Evolutionary conservation across 2,113 vertebrate genomes (phyloP).

Genomic region (Sinocyclocheilus maitianheensis): DNA sequence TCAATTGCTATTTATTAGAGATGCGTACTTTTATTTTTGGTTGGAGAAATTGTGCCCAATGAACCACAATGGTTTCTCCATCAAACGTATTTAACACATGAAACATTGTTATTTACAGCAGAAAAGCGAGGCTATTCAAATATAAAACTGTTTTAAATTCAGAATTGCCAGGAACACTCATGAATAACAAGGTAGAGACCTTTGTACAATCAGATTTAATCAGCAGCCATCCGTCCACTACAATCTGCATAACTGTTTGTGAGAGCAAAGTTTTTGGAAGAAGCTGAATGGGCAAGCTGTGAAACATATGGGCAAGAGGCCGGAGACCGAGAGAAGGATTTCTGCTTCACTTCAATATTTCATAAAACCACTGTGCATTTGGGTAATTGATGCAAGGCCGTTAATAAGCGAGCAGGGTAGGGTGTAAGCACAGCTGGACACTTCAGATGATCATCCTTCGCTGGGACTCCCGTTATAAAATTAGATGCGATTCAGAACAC

Average conservation of each 20-base stretch:
- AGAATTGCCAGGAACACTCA: neutral
- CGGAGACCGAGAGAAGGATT: neutral
- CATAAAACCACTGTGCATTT: slow-evolving; percentile 40
- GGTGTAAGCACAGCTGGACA: slow-evolving; percentile 65
- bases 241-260: slow-evolving; percentile 12
- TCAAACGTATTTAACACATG: neutral
- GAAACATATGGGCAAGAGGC: slow-evolving; percentile 2
- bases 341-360: slow-evolving; percentile 47
- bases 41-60: neutral
- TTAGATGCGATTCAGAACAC: slow-evolving; percentile 52
- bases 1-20: neutral
- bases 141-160: slow-evolving; percentile 14
- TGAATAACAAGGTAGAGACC: neutral
- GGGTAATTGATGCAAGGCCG: slow-evolving; percentile 61
- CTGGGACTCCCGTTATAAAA: slow-evolving; percentile 50
- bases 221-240: neutral
- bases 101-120: neutral
- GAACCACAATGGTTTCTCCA: neutral
- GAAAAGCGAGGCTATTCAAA: neutral
- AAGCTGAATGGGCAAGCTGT: slow-evolving; percentile 16
- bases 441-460: slow-evolving; percentile 56
- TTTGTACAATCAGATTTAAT: slow-evolving; percentile 8
- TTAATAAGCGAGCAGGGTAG: slow-evolving; percentile 53
- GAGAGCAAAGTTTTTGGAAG: slow-evolving; percentile 22
- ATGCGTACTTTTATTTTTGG: neutral